A percentile compares a stretch with the other conserved stretches of the same genome.
phyloP scores from a whole-genome alignment of 2,888 invertebrate species.

The Ramazzottius varieornatus region DNA sequence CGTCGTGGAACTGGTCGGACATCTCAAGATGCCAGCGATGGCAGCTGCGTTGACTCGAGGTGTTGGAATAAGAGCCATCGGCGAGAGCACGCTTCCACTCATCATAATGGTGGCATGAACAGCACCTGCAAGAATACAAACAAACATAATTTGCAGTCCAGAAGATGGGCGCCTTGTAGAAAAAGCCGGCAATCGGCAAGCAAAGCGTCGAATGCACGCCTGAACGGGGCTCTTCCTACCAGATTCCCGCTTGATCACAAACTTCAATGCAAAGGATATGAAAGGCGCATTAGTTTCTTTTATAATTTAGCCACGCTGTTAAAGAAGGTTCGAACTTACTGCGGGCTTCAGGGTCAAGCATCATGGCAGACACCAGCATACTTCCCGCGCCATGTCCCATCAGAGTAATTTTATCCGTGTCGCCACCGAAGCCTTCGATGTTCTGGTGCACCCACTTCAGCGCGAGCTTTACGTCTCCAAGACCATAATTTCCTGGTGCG shows the following conservation, averaged over 20 bases:
- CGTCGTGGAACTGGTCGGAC: constrained; percentile 1
- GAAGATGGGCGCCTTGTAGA: too few species aligned
- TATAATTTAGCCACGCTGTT: neutral
- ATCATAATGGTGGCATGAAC: neutral
- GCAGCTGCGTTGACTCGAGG: neutral
- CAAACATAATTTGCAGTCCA: neutral
- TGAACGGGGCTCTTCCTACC: too few species aligned
- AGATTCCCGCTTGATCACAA: neutral
- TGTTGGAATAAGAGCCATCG: neutral
- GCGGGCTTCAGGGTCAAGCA: neutral
- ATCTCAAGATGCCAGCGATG: neutral
- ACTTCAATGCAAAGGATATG: too few species aligned
- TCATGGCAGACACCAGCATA: constrained; percentile 1
- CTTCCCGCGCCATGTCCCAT: neutral
- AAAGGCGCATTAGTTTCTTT: neutral
- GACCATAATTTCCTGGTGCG: neutral
- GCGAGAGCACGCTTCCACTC: neutral
- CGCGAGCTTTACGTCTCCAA: neutral
- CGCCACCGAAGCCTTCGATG: neutral
- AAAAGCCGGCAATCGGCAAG: too few species aligned
- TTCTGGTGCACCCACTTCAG: neutral
- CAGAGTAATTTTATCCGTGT: neutral
- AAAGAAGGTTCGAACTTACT: too few species aligned
- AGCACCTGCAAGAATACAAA: neutral
- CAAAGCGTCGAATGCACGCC: too few species aligned